Evolutionary conservation across 2,113 vertebrate species (phyloP), one percentile per base, ranked within the genome.

Genomic region (Uria lomvia): DNA sequence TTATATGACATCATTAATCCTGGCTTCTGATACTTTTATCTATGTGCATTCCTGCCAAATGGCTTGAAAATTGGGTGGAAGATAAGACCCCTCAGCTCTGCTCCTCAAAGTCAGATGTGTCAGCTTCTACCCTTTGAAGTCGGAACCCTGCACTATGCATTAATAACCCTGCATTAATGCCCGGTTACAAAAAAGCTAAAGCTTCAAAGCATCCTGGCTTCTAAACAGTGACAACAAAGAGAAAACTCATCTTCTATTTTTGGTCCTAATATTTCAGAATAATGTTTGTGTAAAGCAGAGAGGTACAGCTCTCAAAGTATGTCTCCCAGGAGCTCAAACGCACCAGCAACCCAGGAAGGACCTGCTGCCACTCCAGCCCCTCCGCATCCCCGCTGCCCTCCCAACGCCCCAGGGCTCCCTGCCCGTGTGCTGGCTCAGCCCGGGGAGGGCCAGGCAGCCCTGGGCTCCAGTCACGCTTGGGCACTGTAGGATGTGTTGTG

Each of bases 51-150:
- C 91, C 94, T 96, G 91, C 58, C 86, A 74, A 96, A 90, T 20
- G 52, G 68, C 79, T 93, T 88, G 88, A 70, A 91, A 97, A 91
- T 67, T 77, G 42, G 29, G 38, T 45, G 26, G 75, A 49, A 83
- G 91, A 97, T 97, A 94, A 97, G 32, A 83, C 60, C 67, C 38
- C 81, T 84, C 65, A 78, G 87, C 12, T 1, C 66, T 40, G 81
- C 77, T 59, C 70, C 92, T 96, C 85, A 40, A 32, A 94, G 70
- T 77, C 92, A 92, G 92, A 67, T 73, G 74, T 88, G 81, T 78
- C 95, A 86, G 78, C 81, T 50, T 6, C 71, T 26, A 6, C 58
- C 36, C 95, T 98, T 98, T 98, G 97, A 98, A 97, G 95, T 80
- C 5, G 15, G 71, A 95, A 43, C 87, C 86, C 90, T 78, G 79